Percentiles rank a stretch among this genome's conserved stretches.
Conservation (phyloP, 2,888 invertebrate genomes). For the Heliothis peltigera region DNA sequence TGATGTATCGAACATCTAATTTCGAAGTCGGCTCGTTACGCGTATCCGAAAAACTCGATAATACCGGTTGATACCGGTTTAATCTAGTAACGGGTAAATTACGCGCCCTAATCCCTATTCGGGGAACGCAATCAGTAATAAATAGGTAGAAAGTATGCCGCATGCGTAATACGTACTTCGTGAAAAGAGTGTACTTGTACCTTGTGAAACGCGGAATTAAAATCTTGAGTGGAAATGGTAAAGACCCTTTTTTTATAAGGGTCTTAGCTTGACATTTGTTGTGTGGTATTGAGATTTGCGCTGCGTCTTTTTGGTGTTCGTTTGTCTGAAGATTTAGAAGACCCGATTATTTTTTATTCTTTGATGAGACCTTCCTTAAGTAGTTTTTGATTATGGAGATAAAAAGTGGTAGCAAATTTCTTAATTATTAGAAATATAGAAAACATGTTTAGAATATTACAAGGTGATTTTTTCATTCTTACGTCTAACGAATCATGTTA, state of each 20-base stretch:
- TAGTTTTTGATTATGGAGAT: too few species aligned
- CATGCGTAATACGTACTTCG: slow-evolving; percentile 49
- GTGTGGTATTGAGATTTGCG: slow-evolving; percentile 16
- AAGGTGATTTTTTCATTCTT: too few species aligned
- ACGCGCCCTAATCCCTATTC: slow-evolving; percentile 73
- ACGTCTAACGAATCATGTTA: too few species aligned
- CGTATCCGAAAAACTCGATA: slow-evolving; percentile 64
- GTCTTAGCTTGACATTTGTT: slow-evolving; percentile 2
- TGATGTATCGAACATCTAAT: slow-evolving; percentile 53
- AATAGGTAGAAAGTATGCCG: slow-evolving; percentile 65
- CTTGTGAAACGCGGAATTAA: slow-evolving; percentile 48
- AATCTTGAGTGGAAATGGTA: slow-evolving; percentile 26
- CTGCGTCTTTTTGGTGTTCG: background rate
- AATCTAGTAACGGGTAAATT: slow-evolving; percentile 77
- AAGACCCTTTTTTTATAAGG: slow-evolving; percentile 5
- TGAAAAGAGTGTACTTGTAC: slow-evolving; percentile 50
- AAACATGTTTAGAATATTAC: too few species aligned
- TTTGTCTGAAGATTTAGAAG: background rate
- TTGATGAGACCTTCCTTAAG: too few species aligned
- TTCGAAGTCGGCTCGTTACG: slow-evolving; percentile 59
- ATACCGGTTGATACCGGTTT: slow-evolving; percentile 68
- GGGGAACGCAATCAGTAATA: slow-evolving; percentile 75
- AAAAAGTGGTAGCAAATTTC: too few species aligned
- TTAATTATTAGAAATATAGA: too few species aligned
- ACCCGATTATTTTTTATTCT: background rate